These are phyloP conservation scores for Procambarus clarkii DNA, from an alignment of 1,140 invertebrate genomes.

Conservation along the genomic window DNA sequence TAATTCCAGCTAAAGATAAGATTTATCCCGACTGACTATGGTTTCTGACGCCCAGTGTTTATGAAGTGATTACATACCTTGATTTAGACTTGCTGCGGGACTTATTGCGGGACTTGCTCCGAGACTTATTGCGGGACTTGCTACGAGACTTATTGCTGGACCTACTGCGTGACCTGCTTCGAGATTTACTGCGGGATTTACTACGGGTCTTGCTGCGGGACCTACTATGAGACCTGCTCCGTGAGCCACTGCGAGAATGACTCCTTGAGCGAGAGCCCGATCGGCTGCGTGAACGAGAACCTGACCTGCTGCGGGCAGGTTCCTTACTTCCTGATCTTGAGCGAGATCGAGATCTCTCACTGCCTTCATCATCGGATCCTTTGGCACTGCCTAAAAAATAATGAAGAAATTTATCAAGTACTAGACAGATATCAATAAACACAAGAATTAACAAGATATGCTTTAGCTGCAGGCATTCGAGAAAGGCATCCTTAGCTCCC, in stretches of 20 bases:
- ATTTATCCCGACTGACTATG: no score
- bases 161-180: background rate
- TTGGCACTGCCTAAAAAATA: conserved; percentile 52
- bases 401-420: no score
- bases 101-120: background rate
- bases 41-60: no score
- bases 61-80: background rate
- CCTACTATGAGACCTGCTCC: background rate
- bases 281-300: conserved; percentile 43
- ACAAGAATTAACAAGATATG: no score
- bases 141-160: background rate
- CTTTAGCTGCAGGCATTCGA: no score
- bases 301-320: conserved; percentile 10
- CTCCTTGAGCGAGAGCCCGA: background rate
- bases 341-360: conserved; percentile 61
- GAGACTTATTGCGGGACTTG: background rate
- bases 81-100: background rate
- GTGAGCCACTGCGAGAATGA: background rate
- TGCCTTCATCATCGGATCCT: conserved; percentile 61
- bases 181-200: background rate
- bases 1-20: no score
- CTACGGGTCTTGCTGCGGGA: background rate
- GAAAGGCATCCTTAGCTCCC: no score
- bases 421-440: no score
- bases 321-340: conserved; percentile 63